Evolutionary conservation across 2,888 invertebrate genomes (phyloP).

Genomic region (Dynastes tityus): DNA sequence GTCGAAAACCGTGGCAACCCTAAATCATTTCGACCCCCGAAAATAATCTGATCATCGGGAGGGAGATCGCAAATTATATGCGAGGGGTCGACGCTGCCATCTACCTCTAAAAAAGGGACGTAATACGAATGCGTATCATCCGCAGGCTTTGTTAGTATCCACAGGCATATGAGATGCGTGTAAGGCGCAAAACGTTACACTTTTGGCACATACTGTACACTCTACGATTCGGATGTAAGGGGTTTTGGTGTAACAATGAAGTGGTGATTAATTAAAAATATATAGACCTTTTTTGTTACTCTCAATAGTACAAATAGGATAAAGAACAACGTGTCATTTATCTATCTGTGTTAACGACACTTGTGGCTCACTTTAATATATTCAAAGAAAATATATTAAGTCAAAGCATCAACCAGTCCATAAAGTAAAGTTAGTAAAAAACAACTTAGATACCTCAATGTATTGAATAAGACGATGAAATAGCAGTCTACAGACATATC

Average conservation of each 20-base stretch:
- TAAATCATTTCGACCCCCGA: constrained; percentile 47
- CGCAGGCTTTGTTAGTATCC: constrained; percentile 2
- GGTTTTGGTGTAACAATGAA: constrained; percentile 9
- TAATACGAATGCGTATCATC: constrained; percentile 16
- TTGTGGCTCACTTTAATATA: too few species aligned
- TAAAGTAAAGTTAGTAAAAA: too few species aligned
- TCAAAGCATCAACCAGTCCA: too few species aligned
- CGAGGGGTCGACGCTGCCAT: constrained; percentile 23
- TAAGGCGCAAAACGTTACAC: background rate
- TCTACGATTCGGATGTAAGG: background rate
- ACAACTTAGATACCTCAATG: too few species aligned
- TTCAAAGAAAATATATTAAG: too few species aligned
- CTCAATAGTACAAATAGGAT: too few species aligned
- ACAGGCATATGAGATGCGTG: background rate
- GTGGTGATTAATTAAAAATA: constrained; percentile 21
- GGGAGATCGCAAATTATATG: constrained; percentile 45
- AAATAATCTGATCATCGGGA: constrained; percentile 49
- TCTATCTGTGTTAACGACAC: background rate
- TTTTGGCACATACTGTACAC: constrained; percentile 18
- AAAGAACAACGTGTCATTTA: background rate
- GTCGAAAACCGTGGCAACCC: constrained; percentile 45
- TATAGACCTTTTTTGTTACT: background rate
- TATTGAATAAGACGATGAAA: too few species aligned
- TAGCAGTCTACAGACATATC: too few species aligned
- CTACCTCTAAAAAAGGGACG: constrained; percentile 40